Evolutionary conservation across 2,113 vertebrate species (phyloP).

Genomic region (Grammomys dolichurus): DNA sequence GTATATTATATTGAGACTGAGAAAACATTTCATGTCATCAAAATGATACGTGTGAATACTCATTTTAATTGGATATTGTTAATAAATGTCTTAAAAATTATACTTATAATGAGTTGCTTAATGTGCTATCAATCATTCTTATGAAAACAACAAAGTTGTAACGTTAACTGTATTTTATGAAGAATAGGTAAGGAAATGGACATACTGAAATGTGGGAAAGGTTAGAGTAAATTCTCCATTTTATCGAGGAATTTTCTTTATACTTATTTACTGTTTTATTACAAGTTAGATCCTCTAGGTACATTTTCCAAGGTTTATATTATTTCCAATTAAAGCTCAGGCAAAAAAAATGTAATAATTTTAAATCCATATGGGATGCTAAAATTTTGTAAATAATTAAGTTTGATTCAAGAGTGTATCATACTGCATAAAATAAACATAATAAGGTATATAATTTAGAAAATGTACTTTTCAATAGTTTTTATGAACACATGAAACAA

Average conservation of each 20-base stretch:
- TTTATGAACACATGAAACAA: conserved; percentile 60
- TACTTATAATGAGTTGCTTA: background rate
- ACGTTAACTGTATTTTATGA: background rate
- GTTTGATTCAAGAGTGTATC: conserved; percentile 62
- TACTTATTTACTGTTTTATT: conserved; percentile 59
- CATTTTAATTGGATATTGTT: background rate
- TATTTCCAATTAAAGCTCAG: conserved; percentile 67
- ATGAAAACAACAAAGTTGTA: background rate
- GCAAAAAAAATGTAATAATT: conserved; percentile 61
- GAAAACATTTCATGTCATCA: background rate
- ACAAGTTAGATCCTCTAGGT: conserved; percentile 18
- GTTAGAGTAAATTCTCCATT: background rate
- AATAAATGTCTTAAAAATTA: background rate
- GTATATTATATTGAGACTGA: background rate
- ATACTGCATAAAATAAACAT: conserved; percentile 65
- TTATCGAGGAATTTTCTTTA: background rate
- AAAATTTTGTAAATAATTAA: conserved; percentile 74
- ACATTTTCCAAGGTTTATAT: conserved; percentile 56
- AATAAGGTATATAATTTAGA: conserved; percentile 32
- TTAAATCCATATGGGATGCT: conserved; percentile 50
- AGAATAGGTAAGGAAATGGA: background rate
- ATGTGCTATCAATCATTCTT: background rate
- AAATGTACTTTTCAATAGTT: conserved; percentile 17
- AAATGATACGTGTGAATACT: background rate
- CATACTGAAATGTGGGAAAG: background rate